Evolutionary conservation across 2,113 vertebrate species (phyloP).

Genomic region (Abramis brama): DNA sequence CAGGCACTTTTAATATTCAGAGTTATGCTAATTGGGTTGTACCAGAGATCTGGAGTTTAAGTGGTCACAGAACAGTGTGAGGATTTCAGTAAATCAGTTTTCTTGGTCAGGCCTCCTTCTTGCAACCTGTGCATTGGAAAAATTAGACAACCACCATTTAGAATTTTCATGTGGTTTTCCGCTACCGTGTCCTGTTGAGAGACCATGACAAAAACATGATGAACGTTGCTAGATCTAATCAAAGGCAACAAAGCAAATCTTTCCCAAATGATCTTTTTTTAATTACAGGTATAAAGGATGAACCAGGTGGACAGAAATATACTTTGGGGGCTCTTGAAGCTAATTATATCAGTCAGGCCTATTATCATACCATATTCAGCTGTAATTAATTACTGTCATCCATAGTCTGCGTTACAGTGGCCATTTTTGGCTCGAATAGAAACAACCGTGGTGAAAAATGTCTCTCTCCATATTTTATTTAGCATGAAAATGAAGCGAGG

Average conservation of each 20-base stretch:
- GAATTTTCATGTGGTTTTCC: not conserved
- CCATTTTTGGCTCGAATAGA: slow-evolving; percentile 33
- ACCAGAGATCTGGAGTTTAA: not conserved
- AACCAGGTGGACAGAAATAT: slow-evolving; percentile 48
- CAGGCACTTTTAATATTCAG: not conserved
- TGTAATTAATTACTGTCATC: slow-evolving; percentile 52
- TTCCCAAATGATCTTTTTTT: slow-evolving; percentile 22
- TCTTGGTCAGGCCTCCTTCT: not conserved
- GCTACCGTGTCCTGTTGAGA: not conserved
- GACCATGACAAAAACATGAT: not conserved
- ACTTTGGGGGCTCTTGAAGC: slow-evolving; percentile 30
- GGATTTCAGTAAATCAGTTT: not conserved
- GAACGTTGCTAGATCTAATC: not conserved
- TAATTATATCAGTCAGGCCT: slow-evolving; percentile 46
- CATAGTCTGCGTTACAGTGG: slow-evolving; percentile 1
- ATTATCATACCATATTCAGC: slow-evolving; percentile 47
- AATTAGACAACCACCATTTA: not conserved
- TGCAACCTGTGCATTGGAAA: not conserved
- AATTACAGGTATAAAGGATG: slow-evolving; percentile 40
- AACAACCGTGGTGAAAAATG: slow-evolving; percentile 32
- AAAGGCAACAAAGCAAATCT: slow-evolving; percentile 16
- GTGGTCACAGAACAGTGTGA: not conserved
- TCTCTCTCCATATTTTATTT: slow-evolving; percentile 43
- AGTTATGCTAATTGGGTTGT: not conserved
- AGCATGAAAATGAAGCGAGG: slow-evolving; percentile 34